phyloP scores from a whole-genome alignment of 1,140 invertebrate genomes.

The Dendroctonus ponderosae region DNA sequence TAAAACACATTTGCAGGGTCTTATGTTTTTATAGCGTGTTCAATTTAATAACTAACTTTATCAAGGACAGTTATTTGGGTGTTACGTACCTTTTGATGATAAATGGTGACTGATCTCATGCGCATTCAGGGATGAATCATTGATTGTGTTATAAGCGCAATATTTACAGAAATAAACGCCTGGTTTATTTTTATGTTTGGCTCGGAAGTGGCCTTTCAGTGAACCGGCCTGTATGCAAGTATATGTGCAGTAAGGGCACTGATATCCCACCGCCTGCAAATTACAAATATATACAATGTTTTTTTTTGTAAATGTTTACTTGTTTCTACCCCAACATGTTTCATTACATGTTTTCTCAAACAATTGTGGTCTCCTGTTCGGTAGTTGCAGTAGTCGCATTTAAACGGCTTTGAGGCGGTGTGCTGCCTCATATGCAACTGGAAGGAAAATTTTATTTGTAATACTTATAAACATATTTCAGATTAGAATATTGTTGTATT shows the following conservation, averaged over 20 bases:
- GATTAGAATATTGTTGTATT: no score
- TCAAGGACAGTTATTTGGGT: no score
- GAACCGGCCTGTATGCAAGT: slow-evolving; percentile 66
- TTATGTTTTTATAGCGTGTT: no score
- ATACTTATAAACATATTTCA: no score
- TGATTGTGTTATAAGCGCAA: slow-evolving; percentile 63
- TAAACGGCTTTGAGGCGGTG: slow-evolving; percentile 74
- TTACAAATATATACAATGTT: slow-evolving; percentile 10
- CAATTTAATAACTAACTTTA: no score
- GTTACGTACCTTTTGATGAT: slow-evolving; percentile 40
- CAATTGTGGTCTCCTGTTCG: slow-evolving; percentile 72
- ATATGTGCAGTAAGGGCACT: slow-evolving; percentile 69
- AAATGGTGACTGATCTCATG: slow-evolving; percentile 61
- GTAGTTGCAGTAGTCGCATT: slow-evolving; percentile 66
- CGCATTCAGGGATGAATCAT: slow-evolving; percentile 56
- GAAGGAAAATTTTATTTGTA: slow-evolving; percentile 12
- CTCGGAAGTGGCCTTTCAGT: slow-evolving; percentile 65
- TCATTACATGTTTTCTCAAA: slow-evolving; percentile 68
- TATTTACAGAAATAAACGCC: slow-evolving; percentile 59
- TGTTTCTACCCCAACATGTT: slow-evolving; percentile 65
- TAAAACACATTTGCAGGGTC: no score
- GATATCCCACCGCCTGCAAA: slow-evolving; percentile 52
- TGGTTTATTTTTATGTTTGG: slow-evolving; percentile 61
- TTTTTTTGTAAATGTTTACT: not conserved
- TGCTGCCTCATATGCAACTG: slow-evolving; percentile 63